A percentile compares a stretch with the other conserved stretches of the same genome.
These are phyloP conservation scores for Trochalopteron elliotii DNA, from an alignment of 2,113 vertebrate genomes.

Conservation along the genomic window DNA sequence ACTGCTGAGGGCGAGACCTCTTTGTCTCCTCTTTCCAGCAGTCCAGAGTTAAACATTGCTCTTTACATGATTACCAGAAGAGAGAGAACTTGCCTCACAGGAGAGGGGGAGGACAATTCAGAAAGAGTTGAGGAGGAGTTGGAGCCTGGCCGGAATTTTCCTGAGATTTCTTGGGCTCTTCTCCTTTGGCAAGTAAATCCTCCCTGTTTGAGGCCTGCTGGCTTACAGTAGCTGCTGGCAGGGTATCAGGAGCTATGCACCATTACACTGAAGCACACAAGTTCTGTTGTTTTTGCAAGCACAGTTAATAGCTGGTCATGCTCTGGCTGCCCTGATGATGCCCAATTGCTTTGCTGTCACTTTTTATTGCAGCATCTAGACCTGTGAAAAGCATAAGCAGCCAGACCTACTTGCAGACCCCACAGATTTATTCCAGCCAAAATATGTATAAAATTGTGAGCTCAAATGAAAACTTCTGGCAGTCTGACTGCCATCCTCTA, in stretches of 20 bases:
- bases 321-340: background rate
- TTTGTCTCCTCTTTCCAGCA: background rate
- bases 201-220: background rate
- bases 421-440: background rate
- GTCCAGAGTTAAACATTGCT: background rate
- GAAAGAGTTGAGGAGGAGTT: background rate
- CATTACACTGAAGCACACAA: background rate
- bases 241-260: background rate
- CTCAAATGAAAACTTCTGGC: background rate
- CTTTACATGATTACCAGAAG: background rate
- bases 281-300: background rate
- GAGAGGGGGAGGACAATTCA: background rate
- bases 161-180: background rate
- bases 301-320: background rate
- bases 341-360: background rate
- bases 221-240: background rate
- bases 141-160: background rate
- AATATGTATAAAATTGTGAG: background rate
- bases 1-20: accelerated
- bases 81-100: background rate
- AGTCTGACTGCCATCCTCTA: background rate
- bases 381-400: background rate
- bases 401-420: background rate
- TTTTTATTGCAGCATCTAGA: background rate
- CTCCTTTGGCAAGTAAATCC: background rate